Base-by-base conservation (phyloP, 2,113 vertebrate species). In the Hylia prasina region DNA sequence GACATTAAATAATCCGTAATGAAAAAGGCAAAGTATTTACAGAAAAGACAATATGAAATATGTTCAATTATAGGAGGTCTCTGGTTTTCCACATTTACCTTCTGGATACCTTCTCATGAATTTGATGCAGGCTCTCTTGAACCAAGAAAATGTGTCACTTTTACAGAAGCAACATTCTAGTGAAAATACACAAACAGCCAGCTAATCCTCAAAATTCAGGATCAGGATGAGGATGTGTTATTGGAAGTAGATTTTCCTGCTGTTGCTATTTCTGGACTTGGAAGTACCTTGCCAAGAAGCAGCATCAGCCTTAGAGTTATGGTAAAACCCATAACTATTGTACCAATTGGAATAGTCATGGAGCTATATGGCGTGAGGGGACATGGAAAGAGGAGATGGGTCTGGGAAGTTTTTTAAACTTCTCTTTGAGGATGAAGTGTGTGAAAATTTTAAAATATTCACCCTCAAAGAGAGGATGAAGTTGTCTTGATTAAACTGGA, bases 1-100 rank as follows among this genome's bases (percentile, higher is more conserved):
- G 63, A 80, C 53, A 80, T 95, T 85, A 97, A 95, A 91, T 80
- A 90, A 89, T 73, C 84, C 45, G n/a, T 56, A 76, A 91, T 31
- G 66, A 91, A 93, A 94, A 94, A 78, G 31, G 48, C 48, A 92
- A 75, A 78, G 44, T 60, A 82, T 70, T 92, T 94, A 71, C 31
- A 68, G 60, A 77, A 94, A 91, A 69, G 39, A 92, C 24, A 54
- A 15, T 89, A 48, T 58, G 45, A 94, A 93, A 54, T 76, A 72
- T n/a, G 15, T 75, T 84, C 37, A 58, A 51, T 69, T 50, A 78
- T 25, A 63, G 42, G 60, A 65, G 12, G 13, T 44, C 40, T n/a
- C 54, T 63, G 20, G 2, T 72, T 70, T 89, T 73, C 35, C 14
- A 45, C 10, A 17, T 48, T 79, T 89, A 42, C 17, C 9, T 76